A percentile compares a stretch with the other conserved stretches of the same genome.
These are phyloP conservation scores for Galeopterus variegatus DNA, from an alignment of 2,113 vertebrate genomes.

Conservation along the genomic window DNA sequence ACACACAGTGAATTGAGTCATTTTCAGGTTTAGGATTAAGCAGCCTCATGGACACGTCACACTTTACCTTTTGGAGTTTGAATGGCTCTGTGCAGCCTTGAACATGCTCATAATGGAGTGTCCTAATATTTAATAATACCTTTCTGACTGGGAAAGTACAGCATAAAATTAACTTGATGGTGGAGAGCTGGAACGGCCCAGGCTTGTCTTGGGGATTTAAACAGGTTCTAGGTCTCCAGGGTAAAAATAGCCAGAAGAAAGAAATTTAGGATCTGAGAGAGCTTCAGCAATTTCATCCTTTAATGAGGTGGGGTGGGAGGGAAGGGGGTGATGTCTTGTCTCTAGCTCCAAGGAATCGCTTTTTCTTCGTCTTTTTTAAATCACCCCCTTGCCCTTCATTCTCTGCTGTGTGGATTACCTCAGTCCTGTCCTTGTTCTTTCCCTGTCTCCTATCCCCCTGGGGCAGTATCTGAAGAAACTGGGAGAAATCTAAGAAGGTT, in stretches of 20 bases:
- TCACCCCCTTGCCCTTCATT: not conserved
- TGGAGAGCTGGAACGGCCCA: not conserved
- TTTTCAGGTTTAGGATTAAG: slow-evolving; percentile 67
- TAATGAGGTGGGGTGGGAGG: not conserved
- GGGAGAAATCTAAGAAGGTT: not conserved
- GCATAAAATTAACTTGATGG: slow-evolving; percentile 54
- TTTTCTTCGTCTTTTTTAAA: not conserved
- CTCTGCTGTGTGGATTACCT: not conserved
- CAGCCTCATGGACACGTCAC: slow-evolving; percentile 30
- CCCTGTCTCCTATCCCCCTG: not conserved
- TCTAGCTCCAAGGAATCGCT: not conserved
- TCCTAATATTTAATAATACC: slow-evolving; percentile 66
- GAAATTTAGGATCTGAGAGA: slow-evolving; percentile 62
- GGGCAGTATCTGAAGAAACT: not conserved
- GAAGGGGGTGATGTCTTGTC: not conserved
- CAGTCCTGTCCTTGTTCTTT: not conserved
- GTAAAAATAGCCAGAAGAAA: not conserved
- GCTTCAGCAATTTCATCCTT: not conserved
- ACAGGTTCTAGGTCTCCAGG: slow-evolving; percentile 48
- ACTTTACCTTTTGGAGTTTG: slow-evolving; percentile 67
- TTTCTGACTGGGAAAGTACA: slow-evolving; percentile 60
- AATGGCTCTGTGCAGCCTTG: slow-evolving; percentile 55
- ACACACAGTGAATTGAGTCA: slow-evolving; percentile 67
- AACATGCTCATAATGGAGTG: not conserved
- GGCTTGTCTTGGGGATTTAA: slow-evolving; percentile 70